Evolutionary conservation across 1,140 invertebrate species (phyloP), one percentile per base, ranked within the genome.

Genomic region (Oryzaephilus surinamensis): DNA sequence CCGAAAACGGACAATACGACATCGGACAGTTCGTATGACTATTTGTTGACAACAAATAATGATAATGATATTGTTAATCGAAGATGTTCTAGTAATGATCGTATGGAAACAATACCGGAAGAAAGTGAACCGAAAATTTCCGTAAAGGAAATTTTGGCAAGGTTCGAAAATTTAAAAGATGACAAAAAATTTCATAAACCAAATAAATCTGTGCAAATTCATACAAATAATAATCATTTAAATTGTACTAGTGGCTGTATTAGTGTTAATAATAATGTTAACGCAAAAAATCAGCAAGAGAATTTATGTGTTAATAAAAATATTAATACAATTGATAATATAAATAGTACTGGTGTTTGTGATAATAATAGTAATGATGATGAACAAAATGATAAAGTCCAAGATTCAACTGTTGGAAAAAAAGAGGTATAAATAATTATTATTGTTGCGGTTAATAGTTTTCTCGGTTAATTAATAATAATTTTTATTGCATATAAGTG

Each of bases 31-130:
- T 55, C 46, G 19, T 59, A 55, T 46, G 58, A 59, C 20, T 55
- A 51, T n/a, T n/a, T n/a, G n/a, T n/a, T n/a, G n/a, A n/a, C n/a
- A n/a, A n/a, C n/a, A n/a, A 41, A 38, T 10, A 32, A 27, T 12
- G 43, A 38, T 8, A 37, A 27, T 17, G 36, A 42, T 8, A 44
- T 33, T 3, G 45, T 45, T 16, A 53, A 51, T 21, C 43, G 44
- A 21, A 21, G 36, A 12, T 49, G 54, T 13, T 32, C 38, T 12
- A 38, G 21, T 16, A 32, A 23, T 26, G 27, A 15, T 24, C 71
- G 75, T 49, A 84, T 85, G 80, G 79, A 81, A 59, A 84, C 81
- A 2, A 84, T 85, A 20, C 71, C 78, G n/a, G 81, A 86, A 55
- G 81, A 86, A 48, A 73, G 72, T 4, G 81, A 84, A 55, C 77